Conservation (phyloP, 2,888 invertebrate genomes). For the Hemaris fuciformis region DNA sequence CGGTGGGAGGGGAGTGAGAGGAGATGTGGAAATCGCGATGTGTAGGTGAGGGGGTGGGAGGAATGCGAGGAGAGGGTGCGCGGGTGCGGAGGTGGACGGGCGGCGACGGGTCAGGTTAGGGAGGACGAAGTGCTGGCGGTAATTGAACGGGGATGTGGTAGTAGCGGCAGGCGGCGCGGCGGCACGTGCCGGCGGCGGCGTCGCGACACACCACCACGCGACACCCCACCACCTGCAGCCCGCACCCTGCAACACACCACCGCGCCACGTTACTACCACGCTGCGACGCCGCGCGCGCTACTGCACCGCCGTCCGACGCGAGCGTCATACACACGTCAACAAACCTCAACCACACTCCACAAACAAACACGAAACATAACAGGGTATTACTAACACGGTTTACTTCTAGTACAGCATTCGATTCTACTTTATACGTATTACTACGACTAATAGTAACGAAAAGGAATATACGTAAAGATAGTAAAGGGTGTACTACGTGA, state of each 20-base stretch:
- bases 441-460: slow-evolving; percentile 10
- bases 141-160: slow-evolving; percentile 97
- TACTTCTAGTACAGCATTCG: slow-evolving; percentile 10
- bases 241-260: slow-evolving; percentile 87
- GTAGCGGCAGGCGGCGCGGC: slow-evolving; percentile 97
- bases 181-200: slow-evolving; percentile 96
- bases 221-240: slow-evolving; percentile 97
- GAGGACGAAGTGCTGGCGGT: slow-evolving; percentile 87
- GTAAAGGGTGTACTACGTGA: slow-evolving; percentile 10
- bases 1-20: slow-evolving; percentile 28
- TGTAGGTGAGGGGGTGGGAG: slow-evolving; percentile 20
- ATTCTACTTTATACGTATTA: slow-evolving; percentile 6
- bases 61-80: slow-evolving; percentile 21
- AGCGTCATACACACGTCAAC: background rate
- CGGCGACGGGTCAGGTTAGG: slow-evolving; percentile 57
- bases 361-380: background rate
- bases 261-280: slow-evolving; percentile 15
- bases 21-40: slow-evolving; percentile 22
- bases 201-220: slow-evolving; percentile 98
- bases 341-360: background rate
- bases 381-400: slow-evolving; percentile 5
- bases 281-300: too few relatives aligned
- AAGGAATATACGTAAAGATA: slow-evolving; percentile 10
- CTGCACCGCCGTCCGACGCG: background rate
- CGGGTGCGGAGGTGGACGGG: slow-evolving; percentile 37